Evolutionary conservation across 2,113 vertebrate species (phyloP).

Genomic region (Tachuris rubrigastra): DNA sequence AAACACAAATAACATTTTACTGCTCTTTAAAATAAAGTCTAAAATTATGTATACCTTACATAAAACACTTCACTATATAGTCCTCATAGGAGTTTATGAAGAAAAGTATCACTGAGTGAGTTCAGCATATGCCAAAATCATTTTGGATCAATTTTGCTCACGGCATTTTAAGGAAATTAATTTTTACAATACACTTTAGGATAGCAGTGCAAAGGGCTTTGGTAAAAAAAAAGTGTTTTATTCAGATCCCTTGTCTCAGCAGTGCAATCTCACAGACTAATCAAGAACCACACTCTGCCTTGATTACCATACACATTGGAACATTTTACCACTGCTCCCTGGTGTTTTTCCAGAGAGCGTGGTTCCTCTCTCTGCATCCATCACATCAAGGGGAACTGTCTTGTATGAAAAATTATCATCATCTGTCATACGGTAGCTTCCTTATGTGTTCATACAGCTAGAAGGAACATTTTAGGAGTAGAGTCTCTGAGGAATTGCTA

Average conservation of each 20-base stretch:
- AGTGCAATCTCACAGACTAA: constrained; percentile 42
- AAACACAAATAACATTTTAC: constrained; percentile 51
- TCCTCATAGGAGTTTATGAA: neutral
- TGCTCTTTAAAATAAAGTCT: constrained; percentile 31
- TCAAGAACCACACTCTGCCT: constrained; percentile 42
- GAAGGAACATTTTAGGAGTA: constrained; percentile 4
- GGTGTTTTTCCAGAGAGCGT: neutral
- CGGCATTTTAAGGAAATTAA: constrained; percentile 56
- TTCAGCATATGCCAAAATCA: constrained; percentile 55
- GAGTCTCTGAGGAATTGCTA: neutral
- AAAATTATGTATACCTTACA: constrained; percentile 52
- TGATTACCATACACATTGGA: constrained; percentile 53
- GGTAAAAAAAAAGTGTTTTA: constrained; percentile 53
- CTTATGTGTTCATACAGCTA: constrained; percentile 10
- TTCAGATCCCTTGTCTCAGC: neutral
- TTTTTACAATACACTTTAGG: constrained; percentile 59
- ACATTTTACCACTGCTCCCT: constrained; percentile 26
- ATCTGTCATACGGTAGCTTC: constrained; percentile 40
- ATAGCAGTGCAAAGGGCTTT: constrained; percentile 50
- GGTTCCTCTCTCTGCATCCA: constrained; percentile 31
- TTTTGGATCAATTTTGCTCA: constrained; percentile 65
- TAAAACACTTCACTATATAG: constrained; percentile 22
- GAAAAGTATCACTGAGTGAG: constrained; percentile 44
- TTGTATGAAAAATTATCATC: constrained; percentile 47
- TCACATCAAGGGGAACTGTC: constrained; percentile 52